Evolutionary conservation across 2,888 invertebrate genomes (phyloP), one percentile per base, ranked within the genome.

Genomic region (Polyommatus iphigenia): DNA sequence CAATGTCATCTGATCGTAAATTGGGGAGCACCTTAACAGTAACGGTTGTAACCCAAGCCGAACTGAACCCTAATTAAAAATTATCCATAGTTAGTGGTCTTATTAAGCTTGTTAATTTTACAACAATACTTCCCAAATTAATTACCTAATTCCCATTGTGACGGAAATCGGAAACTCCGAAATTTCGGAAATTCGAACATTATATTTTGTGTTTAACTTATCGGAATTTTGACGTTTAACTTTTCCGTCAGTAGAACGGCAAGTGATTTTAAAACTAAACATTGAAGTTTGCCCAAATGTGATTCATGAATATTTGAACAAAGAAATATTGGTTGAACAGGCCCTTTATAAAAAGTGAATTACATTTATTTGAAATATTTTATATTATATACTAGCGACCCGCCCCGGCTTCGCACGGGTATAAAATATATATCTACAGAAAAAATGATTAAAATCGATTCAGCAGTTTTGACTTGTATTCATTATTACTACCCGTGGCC

Each of bases 21-120:
- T 62, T 24, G 20, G 62, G 62, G 13, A 62, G 24, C 62, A 24
- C 62, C 62, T 62, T 62, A 62, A 59, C 82, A 87, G 90, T 92
- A 91, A 90, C 87, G 90, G 88, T 86, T 85, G 93, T 89, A 92
- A 92, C 87, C 89, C 86, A 88, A 91, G 84, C 76, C 80, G 79
- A 85, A 85, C 83, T 82, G 81, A 83, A 84, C 87, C 87, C 85
- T 89, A 88, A 90, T 90, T 89, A 88, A 87, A 89, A 89, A 90
- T 90, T 89, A 87, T 84, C 85, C 85, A 86, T 86, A 88, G 87
- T 87, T 85, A 84, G 82, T 82, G 83, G 81, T 84, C 82, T 82
- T 87, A 85, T 86, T 86, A 84, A 87, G 81, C 82, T 84, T 81
- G 84, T 84, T 85, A 83, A 85, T 85, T 87, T 85, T 83, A 82